These are phyloP conservation scores for Geotrupes spiniger DNA, from an alignment of 2,888 invertebrate genomes.

Conservation along the genomic window DNA sequence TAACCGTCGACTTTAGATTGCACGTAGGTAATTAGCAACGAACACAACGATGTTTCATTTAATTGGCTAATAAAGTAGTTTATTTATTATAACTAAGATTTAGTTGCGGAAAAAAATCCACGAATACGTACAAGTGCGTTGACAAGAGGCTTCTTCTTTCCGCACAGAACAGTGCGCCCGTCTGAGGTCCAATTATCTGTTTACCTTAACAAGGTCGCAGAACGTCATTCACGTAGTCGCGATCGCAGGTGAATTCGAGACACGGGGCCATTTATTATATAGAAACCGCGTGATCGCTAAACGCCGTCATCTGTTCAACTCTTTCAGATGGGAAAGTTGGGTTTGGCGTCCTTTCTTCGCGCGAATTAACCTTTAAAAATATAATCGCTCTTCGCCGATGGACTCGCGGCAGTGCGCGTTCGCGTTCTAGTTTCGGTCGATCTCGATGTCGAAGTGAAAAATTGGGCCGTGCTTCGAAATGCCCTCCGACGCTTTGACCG, in stretches of 20 bases:
- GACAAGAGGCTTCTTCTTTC: conserved; percentile 11
- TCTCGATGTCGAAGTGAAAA: not conserved
- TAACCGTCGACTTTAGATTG: too few species aligned
- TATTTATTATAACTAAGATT: too few species aligned
- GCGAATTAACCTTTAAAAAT: conserved; percentile 9
- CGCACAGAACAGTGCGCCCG: not conserved
- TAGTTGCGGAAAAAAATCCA: too few species aligned
- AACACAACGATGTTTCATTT: too few species aligned
- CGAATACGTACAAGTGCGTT: conserved; percentile 15
- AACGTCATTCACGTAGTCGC: not conserved
- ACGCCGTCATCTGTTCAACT: conserved; percentile 10
- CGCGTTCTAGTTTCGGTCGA: conserved; percentile 1
- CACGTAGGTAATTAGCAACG: too few species aligned
- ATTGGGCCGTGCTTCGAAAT: conserved; percentile 43
- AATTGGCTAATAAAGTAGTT: too few species aligned
- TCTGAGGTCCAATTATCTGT: conserved; percentile 25
- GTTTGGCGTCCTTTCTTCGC: conserved; percentile 11
- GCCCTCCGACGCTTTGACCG: conserved; percentile 56
- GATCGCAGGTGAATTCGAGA: conserved; percentile 15
- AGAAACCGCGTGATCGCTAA: conserved; percentile 25
- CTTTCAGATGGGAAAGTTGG: conserved; percentile 16
- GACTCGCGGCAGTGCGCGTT: conserved; percentile 2
- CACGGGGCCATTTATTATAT: not conserved
- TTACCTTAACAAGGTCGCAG: conserved; percentile 29
- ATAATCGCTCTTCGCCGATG: conserved; percentile 4